phyloP scores from a whole-genome alignment of 2,797 vertebrate species.

The Molossus alvarezi region DNA sequence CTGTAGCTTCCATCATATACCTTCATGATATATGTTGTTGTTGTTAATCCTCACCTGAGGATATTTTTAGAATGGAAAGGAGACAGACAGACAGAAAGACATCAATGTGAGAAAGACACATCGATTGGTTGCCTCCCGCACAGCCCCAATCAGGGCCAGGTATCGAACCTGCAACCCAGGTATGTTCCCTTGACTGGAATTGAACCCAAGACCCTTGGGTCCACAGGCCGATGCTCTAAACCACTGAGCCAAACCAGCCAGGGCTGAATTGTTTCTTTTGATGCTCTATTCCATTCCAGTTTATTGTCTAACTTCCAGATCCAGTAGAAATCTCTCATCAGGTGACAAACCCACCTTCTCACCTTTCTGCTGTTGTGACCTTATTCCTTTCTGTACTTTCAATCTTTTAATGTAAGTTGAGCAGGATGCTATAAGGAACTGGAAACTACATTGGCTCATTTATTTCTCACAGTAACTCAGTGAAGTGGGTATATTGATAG shows the following conservation, averaged over 20 bases:
- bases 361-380: background rate
- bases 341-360: background rate
- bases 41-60: no score
- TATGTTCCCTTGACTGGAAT: no score
- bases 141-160: no score
- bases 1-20: background rate
- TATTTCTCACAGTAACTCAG: background rate
- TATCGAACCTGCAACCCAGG: no score
- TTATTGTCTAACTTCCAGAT: conserved; percentile 62
- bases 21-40: background rate
- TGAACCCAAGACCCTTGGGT: no score
- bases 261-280: background rate
- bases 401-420: conserved; percentile 17
- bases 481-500: background rate
- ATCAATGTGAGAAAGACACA: no score
- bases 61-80: no score
- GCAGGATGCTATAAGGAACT: conserved; percentile 14
- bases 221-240: no score
- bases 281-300: conserved; percentile 21
- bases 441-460: conserved; percentile 33
- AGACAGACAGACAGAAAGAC: no score
- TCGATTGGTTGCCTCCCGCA: no score
- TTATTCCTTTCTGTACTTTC: conserved; percentile 63
- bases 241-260: no score
- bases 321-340: conserved; percentile 18